Base-by-base conservation (phyloP, 2,888 invertebrate species). In the Latheticus oryzae region DNA sequence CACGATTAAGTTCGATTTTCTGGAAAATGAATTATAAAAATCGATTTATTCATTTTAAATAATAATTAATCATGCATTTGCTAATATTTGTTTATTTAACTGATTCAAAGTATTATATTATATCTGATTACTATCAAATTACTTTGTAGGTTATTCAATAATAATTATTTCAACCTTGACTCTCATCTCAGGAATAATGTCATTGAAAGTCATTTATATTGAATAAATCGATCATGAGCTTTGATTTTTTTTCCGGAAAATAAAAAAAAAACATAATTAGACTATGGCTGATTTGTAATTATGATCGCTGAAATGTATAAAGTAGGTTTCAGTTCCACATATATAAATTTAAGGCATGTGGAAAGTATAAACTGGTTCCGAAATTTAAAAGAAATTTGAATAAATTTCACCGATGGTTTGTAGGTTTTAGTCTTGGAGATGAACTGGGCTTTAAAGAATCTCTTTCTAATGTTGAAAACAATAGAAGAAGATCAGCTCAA, bases 351-450 rank as follows among this genome's bases (percentile, higher is more conserved):
- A 40, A 24, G 15, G 40, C 40, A 40, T 26, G 43, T 43, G 43
- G 43, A 43, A 15, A 28, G 16, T 28, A 11, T 3, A 33, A 26
- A 32, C 11, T 7, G 11, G 12, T 12, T 21, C n/a, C n/a, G n/a
- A n/a, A n/a, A n/a, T n/a, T n/a, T n/a, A n/a, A n/a, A n/a, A n/a
- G n/a, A n/a, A n/a, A n/a, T n/a, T n/a, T n/a, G n/a, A n/a, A n/a
- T n/a, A 7, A 24, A 24, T 21, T 8, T 40, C 2, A n/a, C n/a
- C n/a, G 24, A 7, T 35, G 1, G 47, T 58, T 57, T 58, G 60
- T 82, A 91, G 93, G 93, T 65, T 91, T 94, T 78, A 91, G 90
- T 73, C 80, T 93, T 8, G 93, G 93, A 8, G 93, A 94, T 72
- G 93, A 93, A 75, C 80, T 93, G 58, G 93, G 93, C 15, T 93